Base-by-base conservation (phyloP, 2,797 vertebrate genomes). In the Pipistrellus pipistrellus region DNA sequence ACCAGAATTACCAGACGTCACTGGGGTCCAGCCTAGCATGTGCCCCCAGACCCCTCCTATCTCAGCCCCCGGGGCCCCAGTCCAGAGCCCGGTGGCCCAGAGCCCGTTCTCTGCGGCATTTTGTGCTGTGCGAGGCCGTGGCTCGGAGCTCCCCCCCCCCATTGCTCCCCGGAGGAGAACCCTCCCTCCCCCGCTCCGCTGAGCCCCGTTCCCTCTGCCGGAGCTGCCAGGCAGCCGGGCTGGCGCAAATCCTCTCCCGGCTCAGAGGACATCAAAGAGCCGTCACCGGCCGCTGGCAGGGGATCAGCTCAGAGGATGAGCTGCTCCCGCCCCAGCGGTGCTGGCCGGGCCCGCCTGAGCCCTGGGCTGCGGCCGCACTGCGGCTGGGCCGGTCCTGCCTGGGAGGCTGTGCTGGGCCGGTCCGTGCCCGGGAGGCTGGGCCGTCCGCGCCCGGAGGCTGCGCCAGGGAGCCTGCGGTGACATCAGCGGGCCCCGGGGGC, bases 231-330 rank as follows among this genome's bases (percentile, higher is more conserved):
- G 23, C 1, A 1, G 55, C 23, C 18, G 53, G 20, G 1, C 2
- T 11, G 72, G 68, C 75, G 89, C 71, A 86, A 91, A 91, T 35
- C 53, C 46, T 85, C 68, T 85, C 68, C 69, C 88, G n/a, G 0
- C 57, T 15, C 15, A 10, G 35, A 68, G 62, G 32, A 92, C 95
- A 96, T 97, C 95, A 95, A 91, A 97, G 83, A 59, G 35, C 80
- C 13, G 3, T 44, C 71, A 53, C 27, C 35, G n/a, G 23, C 21
- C 48, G 77, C 71, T 53, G 27, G 91, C 57, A 3, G 82, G 18
- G 75, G 11, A 78, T 38, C 83, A 18, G 76, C 83, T 32, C 25
- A 0, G 53, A 80, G 85, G 95, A 94, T 72, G 85, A 95, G 76
- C 90, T 71, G 64, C 81, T 53, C 62, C 15, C 3, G 13, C 14